These are phyloP conservation scores for Tenthredo mesomela DNA, from an alignment of 2,888 invertebrate genomes.

Conservation along the genomic window DNA sequence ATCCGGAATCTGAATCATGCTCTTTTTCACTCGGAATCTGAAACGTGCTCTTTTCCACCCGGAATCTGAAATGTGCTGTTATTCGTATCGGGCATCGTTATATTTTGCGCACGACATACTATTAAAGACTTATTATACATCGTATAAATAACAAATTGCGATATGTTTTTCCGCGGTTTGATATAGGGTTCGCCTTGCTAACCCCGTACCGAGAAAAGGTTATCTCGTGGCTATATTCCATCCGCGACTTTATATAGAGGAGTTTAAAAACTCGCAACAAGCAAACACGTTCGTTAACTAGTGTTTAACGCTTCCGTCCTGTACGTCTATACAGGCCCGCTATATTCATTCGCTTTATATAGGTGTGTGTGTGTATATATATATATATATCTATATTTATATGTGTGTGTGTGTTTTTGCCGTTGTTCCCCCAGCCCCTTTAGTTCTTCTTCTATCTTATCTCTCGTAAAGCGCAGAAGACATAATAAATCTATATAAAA, in stretches of 20 bases:
- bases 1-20: too few species aligned
- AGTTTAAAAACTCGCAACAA: slow-evolving; percentile 24
- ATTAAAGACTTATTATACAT: background rate
- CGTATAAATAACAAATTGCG: slow-evolving; percentile 20
- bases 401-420: background rate
- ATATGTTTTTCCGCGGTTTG: background rate
- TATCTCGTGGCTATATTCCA: background rate
- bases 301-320: slow-evolving; percentile 37
- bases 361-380: background rate
- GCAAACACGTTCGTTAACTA: slow-evolving; percentile 13
- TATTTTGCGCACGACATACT: background rate
- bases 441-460: slow-evolving; percentile 11
- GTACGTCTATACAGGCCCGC: background rate
- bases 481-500: slow-evolving; percentile 20
- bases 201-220: slow-evolving; percentile 27
- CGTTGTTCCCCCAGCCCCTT: background rate
- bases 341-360: background rate
- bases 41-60: too few species aligned
- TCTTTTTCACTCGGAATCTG: too few species aligned
- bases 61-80: too few species aligned
- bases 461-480: background rate
- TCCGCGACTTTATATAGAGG: background rate
- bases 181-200: background rate
- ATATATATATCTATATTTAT: too few species aligned
- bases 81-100: too few species aligned